A percentile compares a stretch with the other conserved stretches of the same genome.
These are phyloP conservation scores for Phrynosoma platyrhinos DNA, from an alignment of 2,113 vertebrate species.

Conservation along the genomic window DNA sequence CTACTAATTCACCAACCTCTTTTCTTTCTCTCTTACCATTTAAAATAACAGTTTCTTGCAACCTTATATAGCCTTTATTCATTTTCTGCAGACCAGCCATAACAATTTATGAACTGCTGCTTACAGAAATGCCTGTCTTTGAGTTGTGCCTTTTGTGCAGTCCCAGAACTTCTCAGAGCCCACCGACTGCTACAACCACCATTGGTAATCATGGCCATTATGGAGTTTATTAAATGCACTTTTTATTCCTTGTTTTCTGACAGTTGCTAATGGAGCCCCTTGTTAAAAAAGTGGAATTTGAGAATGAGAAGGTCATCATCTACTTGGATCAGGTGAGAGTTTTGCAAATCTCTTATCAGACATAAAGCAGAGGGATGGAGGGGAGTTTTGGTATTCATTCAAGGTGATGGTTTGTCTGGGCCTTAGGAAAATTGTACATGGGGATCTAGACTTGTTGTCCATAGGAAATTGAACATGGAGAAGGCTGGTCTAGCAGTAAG, in stretches of 20 bases:
- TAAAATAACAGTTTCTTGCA: too few species aligned
- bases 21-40: not conserved
- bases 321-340: constrained; percentile 27
- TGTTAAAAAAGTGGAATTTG: constrained; percentile 23
- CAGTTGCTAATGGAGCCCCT: not conserved
- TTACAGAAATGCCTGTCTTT: not conserved
- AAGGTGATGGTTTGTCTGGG: not conserved
- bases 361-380: not conserved
- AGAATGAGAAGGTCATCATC: constrained; percentile 1
- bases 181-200: too few species aligned
- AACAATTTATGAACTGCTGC: not conserved
- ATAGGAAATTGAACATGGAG: too few species aligned
- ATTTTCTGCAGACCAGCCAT: not conserved
- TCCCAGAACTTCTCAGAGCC: not conserved
- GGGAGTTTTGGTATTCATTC: not conserved
- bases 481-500: not conserved
- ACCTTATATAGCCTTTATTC: too few species aligned
- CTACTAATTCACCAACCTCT: not conserved
- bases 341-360: not conserved
- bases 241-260: not conserved
- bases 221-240: not conserved
- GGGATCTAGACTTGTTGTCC: too few species aligned
- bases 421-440: not conserved
- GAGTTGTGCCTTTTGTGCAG: not conserved
- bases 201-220: not conserved